phyloP scores from a whole-genome alignment of 1,140 invertebrate species.

The Coelopa frigida region DNA sequence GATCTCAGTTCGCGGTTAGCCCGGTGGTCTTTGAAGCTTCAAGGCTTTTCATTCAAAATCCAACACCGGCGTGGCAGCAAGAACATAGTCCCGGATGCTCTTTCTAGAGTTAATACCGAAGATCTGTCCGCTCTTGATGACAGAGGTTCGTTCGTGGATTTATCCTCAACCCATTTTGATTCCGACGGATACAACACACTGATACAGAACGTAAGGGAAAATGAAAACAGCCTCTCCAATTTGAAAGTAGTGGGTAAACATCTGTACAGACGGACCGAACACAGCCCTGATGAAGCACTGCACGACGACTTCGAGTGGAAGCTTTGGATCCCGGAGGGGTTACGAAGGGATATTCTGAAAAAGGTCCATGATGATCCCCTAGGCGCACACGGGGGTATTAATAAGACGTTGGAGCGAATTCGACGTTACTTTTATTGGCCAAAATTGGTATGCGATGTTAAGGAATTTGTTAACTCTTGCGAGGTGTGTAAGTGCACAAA shows the following conservation, averaged over 20 bases:
- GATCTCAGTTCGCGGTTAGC: constrained; percentile 27
- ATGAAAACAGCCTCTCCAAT: too few species aligned
- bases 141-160: background rate
- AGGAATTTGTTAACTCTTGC: background rate
- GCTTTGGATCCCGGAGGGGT: too few species aligned
- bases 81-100: constrained; percentile 34
- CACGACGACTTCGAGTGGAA: too few species aligned
- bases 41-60: constrained; percentile 29
- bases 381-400: too few species aligned
- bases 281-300: too few species aligned
- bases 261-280: too few species aligned
- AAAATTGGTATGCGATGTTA: constrained; percentile 1
- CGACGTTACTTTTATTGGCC: too few species aligned
- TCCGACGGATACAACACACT: background rate
- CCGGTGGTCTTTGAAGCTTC: constrained; percentile 28
- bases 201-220: too few species aligned
- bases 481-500: constrained; percentile 7
- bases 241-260: too few species aligned
- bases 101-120: constrained; percentile 19
- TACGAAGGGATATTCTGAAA: too few species aligned
- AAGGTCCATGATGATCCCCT: too few species aligned
- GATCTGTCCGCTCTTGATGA: background rate
- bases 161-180: constrained; percentile 1
- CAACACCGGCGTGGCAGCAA: constrained; percentile 37
- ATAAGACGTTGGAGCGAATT: too few species aligned